phyloP scores from a whole-genome alignment of 1,140 invertebrate genomes.

The Aphaenogaster rudis region DNA sequence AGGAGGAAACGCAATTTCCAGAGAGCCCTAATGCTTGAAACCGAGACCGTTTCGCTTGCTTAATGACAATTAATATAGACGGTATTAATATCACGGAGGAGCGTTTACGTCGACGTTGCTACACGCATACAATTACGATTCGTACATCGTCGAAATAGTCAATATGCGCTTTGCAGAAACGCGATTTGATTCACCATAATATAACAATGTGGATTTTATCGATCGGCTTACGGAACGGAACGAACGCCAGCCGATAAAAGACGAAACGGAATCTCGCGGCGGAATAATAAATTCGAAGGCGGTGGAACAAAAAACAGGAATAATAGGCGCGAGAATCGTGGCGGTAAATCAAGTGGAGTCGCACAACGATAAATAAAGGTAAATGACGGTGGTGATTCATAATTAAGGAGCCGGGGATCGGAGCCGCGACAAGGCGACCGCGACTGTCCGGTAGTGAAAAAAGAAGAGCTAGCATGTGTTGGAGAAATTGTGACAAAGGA shows the following conservation, averaged over 20 bases:
- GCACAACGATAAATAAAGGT: constrained; percentile 75
- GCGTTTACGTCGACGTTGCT: not conserved
- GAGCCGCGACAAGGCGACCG: constrained; percentile 30
- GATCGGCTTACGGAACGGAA: constrained; percentile 58
- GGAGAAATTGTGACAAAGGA: constrained; percentile 57
- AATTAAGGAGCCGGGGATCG: constrained; percentile 70
- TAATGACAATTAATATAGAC: constrained; percentile 62
- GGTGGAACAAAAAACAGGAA: constrained; percentile 72
- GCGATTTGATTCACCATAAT: constrained; percentile 52
- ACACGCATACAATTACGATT: not conserved
- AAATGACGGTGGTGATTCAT: constrained; percentile 76
- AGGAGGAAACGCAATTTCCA: constrained; percentile 71
- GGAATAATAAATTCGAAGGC: constrained; percentile 73
- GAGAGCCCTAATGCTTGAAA: constrained; percentile 9
- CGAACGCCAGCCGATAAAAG: constrained; percentile 60
- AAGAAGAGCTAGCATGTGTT: constrained; percentile 58
- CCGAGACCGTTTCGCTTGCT: constrained; percentile 33
- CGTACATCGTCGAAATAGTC: not conserved
- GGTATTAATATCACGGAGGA: not conserved
- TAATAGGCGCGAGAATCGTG: constrained; percentile 74
- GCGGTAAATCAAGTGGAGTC: constrained; percentile 73
- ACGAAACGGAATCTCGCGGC: constrained; percentile 67
- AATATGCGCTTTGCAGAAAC: constrained; percentile 8
- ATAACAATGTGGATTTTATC: constrained; percentile 60
- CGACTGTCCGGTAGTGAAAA: constrained; percentile 56